A percentile compares a stretch with the other conserved stretches of the same genome.
These are phyloP conservation scores for Triplophysa tibetana DNA, from an alignment of 2,113 vertebrate genomes.

Conservation along the genomic window DNA sequence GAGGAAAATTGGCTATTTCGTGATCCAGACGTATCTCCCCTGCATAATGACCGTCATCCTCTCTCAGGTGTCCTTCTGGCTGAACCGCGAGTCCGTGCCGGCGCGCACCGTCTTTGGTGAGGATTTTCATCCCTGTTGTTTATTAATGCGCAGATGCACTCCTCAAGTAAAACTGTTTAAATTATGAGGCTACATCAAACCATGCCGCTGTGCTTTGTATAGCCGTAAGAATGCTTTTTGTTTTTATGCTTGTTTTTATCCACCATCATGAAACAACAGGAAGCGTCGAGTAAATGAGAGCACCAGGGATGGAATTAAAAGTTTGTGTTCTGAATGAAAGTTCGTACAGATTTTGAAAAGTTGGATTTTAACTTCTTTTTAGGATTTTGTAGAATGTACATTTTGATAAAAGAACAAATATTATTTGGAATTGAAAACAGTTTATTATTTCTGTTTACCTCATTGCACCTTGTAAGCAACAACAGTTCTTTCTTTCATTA, in stretches of 20 bases:
- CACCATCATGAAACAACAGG: conserved; percentile 12
- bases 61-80: conserved; percentile 99
- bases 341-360: background rate
- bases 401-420: no score
- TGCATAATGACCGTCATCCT: conserved; percentile 99
- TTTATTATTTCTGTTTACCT: no score
- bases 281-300: conserved; percentile 42
- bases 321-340: conserved; percentile 32
- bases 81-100: conserved; percentile 95
- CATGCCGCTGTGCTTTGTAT: background rate
- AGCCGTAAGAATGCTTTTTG: conserved; percentile 14
- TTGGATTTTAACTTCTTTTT: no score
- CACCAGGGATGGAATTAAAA: conserved; percentile 43
- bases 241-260: background rate
- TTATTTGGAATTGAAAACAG: no score
- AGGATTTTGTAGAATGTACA: no score
- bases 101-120: conserved; percentile 97
- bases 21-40: conserved; percentile 98
- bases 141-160: conserved; percentile 37
- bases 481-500: no score
- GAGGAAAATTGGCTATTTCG: conserved; percentile 98
- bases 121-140: conserved; percentile 59
- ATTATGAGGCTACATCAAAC: conserved; percentile 35
- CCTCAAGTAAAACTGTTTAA: conserved; percentile 46
- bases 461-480: no score